Base-by-base conservation (phyloP, 2,113 vertebrate species). In the Callipepla squamata region DNA sequence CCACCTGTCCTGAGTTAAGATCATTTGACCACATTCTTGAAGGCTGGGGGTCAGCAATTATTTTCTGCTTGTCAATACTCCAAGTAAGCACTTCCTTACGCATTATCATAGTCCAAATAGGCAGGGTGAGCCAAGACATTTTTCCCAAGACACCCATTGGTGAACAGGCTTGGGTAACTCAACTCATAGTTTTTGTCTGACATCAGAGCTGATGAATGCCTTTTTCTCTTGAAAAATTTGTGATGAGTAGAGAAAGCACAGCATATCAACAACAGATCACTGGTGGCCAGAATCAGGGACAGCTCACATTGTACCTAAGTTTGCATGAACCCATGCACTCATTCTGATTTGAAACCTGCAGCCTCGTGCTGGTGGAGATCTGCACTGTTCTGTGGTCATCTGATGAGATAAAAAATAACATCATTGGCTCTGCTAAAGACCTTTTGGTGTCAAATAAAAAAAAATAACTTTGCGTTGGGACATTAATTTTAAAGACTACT, bases 401-500 rank as follows among this genome's bases (percentile, higher is more conserved):
- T 47, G 53, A 12, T 0, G 1, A 76, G 84, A 63, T 77, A n/a
- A 82, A 92, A 89, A 92, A 95, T 82, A 85, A 92, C 87, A 70
- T 91, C 45, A 25, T 23, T 93, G 93, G 86, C 90, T 80, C 83
- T 36, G 36, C 36, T n/a, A 81, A 42, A 91, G 84, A 87, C 87
- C 89, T 85, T 34, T 82, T 20, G 40, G 78, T 87, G 75, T 76
- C 81, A 89, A 44, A 44, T 38, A 61, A 13, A 8, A n/a, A 3
- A 84, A 81, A 92, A 82, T 91, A 85, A 89, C 66, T 78, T 65
- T 88, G 80, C 65, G 45, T 53, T 76, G 70, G 91, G 87, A 92
- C 80, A 92, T 94, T 92, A 96, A 93, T 94, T 94, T 94, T 94
- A 92, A 91, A 93, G 91, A 86, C 84, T 79, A 69, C 93, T 94